phyloP scores from a whole-genome alignment of 2,888 invertebrate species.

The Phasia obesa region DNA sequence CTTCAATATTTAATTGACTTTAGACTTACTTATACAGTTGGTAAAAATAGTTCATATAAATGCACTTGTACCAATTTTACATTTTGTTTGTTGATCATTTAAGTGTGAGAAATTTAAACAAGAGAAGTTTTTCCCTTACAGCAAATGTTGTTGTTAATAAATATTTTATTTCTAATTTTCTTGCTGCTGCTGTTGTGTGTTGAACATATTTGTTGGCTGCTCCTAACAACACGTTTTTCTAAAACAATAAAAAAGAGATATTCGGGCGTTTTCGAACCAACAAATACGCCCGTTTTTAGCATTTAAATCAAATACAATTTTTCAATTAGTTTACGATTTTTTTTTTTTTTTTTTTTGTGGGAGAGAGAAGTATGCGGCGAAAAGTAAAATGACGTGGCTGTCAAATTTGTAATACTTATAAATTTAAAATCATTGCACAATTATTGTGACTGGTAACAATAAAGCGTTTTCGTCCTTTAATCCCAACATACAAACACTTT shows the following conservation, averaged over 20 bases:
- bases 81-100: background rate
- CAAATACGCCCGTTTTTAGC: conserved; percentile 58
- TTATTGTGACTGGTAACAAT: too few species aligned
- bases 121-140: background rate
- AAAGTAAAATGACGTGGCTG: background rate
- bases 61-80: conserved; percentile 41
- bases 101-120: conserved; percentile 37
- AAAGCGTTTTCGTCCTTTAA: too few species aligned
- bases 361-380: conserved; percentile 14
- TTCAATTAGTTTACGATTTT: conserved; percentile 29
- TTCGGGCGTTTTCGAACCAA: conserved; percentile 67
- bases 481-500: too few species aligned
- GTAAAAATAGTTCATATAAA: background rate
- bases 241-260: conserved; percentile 59
- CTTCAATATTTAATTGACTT: background rate
- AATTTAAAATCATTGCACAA: too few species aligned
- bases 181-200: conserved; percentile 21
- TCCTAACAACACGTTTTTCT: conserved; percentile 61
- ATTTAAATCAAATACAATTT: conserved; percentile 35
- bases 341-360: too few species aligned
- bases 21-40: background rate
- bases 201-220: conserved; percentile 43
- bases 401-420: too few species aligned
- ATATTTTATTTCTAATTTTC: conserved; percentile 15
- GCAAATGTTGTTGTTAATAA: background rate